These are phyloP conservation scores for Acrocephalus scirpaceus DNA, from an alignment of 2,797 vertebrate species.

Conservation along the genomic window DNA sequence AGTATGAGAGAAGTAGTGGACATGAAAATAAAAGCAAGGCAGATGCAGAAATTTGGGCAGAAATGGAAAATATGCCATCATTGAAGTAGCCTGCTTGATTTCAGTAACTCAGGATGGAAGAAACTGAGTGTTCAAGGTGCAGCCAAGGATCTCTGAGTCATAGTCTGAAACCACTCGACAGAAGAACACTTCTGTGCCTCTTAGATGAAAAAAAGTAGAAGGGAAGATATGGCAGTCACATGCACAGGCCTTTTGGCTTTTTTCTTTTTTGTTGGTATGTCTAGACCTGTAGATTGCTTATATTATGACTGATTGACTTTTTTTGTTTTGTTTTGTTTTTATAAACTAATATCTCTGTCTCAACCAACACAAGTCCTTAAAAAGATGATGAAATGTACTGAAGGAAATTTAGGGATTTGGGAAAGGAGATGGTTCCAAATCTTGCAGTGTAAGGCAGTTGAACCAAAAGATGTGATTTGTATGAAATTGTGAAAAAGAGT, in stretches of 20 bases:
- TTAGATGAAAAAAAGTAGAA: neutral
- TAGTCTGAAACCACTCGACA: neutral
- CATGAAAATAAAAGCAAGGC: neutral
- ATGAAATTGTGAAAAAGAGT: neutral
- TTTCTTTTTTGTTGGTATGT: neutral
- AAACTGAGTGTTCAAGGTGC: neutral
- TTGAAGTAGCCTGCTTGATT: neutral
- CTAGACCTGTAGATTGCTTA: neutral
- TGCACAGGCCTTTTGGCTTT: fast-evolving
- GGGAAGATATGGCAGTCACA: fast-evolving
- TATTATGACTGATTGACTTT: neutral
- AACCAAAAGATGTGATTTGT: neutral
- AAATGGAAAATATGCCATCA: neutral
- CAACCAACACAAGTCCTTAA: neutral
- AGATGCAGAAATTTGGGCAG: neutral
- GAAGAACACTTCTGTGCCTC: neutral
- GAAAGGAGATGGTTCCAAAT: neutral
- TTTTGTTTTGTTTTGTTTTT: neutral
- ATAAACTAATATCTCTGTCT: neutral
- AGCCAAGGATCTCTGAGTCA: neutral
- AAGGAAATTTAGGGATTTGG: neutral
- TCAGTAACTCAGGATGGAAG: neutral
- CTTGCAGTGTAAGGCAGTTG: neutral
- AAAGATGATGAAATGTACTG: neutral
- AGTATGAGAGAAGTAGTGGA: neutral